Conservation (phyloP, 2,888 invertebrate genomes). For the Drosophila vallismaia region DNA sequence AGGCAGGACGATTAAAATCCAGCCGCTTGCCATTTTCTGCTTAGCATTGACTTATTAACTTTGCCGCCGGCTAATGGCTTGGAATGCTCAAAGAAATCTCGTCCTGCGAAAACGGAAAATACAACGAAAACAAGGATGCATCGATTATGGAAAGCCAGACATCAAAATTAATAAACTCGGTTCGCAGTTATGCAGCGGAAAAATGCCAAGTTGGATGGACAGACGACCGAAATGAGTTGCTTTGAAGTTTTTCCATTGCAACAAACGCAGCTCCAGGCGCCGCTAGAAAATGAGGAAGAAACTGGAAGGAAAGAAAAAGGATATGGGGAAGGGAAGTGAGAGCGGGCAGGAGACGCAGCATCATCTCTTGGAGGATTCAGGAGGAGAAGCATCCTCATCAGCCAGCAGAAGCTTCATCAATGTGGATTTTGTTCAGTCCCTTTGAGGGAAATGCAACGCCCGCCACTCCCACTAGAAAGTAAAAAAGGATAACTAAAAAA, state of each 20-base stretch:
- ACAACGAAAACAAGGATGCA: constrained; percentile 43
- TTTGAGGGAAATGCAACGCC: constrained; percentile 12
- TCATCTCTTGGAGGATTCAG: constrained; percentile 14
- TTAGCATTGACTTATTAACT: constrained; percentile 65
- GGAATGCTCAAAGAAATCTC: constrained; percentile 61
- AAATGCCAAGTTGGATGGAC: constrained; percentile 26
- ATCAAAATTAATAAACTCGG: constrained; percentile 69
- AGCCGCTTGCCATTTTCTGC: constrained; percentile 14
- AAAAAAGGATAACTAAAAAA: background rate
- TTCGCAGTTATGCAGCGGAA: constrained; percentile 57
- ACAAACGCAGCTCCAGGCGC: constrained; percentile 33
- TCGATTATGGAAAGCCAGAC: constrained; percentile 69
- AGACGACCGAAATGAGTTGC: constrained; percentile 40
- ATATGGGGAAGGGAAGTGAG: background rate
- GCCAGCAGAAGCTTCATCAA: constrained; percentile 64
- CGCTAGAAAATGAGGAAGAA: constrained; percentile 17
- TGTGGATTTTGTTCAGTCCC: constrained; percentile 28
- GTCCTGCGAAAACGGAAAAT: constrained; percentile 34
- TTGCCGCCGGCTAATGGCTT: constrained; percentile 47
- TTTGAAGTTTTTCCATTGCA: constrained; percentile 52
- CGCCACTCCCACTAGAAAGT: background rate
- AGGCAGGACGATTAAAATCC: constrained; percentile 49
- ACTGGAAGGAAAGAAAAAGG: constrained; percentile 13
- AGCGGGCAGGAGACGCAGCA: constrained; percentile 13
- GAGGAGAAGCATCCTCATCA: constrained; percentile 32